phyloP scores from a whole-genome alignment of 2,888 invertebrate species.

The Holacanthella duospinosa region DNA sequence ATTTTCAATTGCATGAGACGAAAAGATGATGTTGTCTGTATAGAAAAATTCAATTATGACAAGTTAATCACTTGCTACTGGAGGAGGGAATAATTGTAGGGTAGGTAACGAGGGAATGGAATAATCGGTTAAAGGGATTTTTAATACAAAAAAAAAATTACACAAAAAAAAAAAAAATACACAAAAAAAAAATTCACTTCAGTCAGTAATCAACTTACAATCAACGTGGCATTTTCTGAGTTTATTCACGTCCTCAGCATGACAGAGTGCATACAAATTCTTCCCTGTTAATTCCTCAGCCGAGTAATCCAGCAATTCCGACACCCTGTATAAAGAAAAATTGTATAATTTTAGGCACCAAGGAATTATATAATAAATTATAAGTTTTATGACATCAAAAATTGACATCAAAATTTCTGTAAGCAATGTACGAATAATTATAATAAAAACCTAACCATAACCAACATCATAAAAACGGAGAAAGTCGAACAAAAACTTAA shows the following conservation, averaged over 20 bases:
- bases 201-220: slow-evolving; percentile 57
- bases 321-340: slow-evolving; percentile 65
- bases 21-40: too few relatives aligned
- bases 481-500: not conserved
- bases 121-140: too few relatives aligned
- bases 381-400: not conserved
- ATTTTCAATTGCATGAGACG: too few relatives aligned
- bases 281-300: slow-evolving; percentile 88
- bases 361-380: not conserved
- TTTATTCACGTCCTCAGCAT: slow-evolving; percentile 89
- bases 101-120: not conserved
- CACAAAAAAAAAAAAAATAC: too few relatives aligned
- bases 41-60: not conserved
- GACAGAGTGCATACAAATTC: slow-evolving; percentile 86
- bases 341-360: too few relatives aligned
- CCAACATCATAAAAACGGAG: not conserved
- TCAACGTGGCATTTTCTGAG: slow-evolving; percentile 89
- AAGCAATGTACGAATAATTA: not conserved
- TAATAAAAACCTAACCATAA: not conserved
- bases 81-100: not conserved
- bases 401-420: not conserved
- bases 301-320: slow-evolving; percentile 82
- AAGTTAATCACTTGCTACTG: slow-evolving; percentile 2
- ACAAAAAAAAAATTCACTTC: too few relatives aligned
- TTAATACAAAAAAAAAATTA: too few relatives aligned